Base-by-base conservation (phyloP, 1,140 invertebrate genomes). In the Batillaria attramentaria region DNA sequence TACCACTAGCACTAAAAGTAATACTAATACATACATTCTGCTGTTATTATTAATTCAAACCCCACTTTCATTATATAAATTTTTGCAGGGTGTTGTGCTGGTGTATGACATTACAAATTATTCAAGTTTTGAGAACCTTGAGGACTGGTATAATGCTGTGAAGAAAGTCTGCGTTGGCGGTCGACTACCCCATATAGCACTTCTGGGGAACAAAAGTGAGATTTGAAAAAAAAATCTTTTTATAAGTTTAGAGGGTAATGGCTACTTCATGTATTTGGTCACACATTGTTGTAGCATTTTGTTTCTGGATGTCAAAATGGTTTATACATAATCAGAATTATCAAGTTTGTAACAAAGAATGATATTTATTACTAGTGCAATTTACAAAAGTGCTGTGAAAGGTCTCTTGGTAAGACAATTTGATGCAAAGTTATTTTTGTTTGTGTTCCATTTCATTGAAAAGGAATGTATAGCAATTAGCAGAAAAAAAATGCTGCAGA, bases 21-120 rank as follows among this genome's bases (percentile, higher is more conserved):
- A 16, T 16, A n/a, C 50, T 54, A 54, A 13, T 54, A 16, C 50
- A 16, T 54, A 16, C n/a, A 54, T 54, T 16, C n/a, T 54, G 50
- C 50, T n/a, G 50, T n/a, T n/a, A n/a, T n/a, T n/a, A n/a, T n/a
- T n/a, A n/a, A 66, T 66, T 18, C 13, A 16, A 66, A 10, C 10
- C 13, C 28, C 28, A 69, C 39, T 69, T 41, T 37, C 66, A 69
- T 1, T 8, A 41, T n/a, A 13, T 8, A 41, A 69, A 37, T 24
- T 37, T 75, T 72, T 75, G 16, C 88, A 97, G 95, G 94, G 95
- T 54, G 93, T 97, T 77, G 86, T 98, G 70, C 91, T 97, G 73
- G 94, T 97, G 1, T 97, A 97, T 91, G 97, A 98, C 87, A 94
- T 97, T 6, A 97, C 96, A 43, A 96, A 95, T 86, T 92, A 93